Evolutionary conservation across 1,140 invertebrate genomes (phyloP), one percentile per base, ranked within the genome.

Genomic region (Trichomalopsis sarcophagae): DNA sequence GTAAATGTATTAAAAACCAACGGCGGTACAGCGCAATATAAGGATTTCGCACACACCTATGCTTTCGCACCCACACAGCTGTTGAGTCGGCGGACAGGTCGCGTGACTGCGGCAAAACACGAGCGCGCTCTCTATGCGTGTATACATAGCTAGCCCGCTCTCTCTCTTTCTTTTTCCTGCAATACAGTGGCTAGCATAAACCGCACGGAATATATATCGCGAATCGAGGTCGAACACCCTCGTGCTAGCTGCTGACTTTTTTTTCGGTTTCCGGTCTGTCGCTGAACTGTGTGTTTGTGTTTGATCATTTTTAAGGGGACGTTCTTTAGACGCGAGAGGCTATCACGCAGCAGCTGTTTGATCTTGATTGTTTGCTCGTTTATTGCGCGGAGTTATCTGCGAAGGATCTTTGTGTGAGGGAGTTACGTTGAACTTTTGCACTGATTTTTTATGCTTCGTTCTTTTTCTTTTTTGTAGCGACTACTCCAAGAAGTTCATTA

Each of bases 91-190:
- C 17, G 71, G 17, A n/a, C 40, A 82, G 62, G 14, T 84, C 82
- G 82, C 82, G 82, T 84, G 82, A 84, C 82, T 84, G 76, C 75
- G 82, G 74, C 66, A 84, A 79, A 79, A 50, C 66, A 6, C n/a
- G 55, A 62, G 21, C 47, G 30, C 2, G 77, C 30, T 66, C 27
- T 74, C 2, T 30, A 17, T 74, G 27, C 14, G 13, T 75, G 6
- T 36, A 21, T 21, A 27, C 2, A n/a, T 44, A 44, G 0, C 40
- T 44, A 10, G 9, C 36, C 0, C 7, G n/a, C 11, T 83, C 36
- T 30, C 33, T 3, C n/a, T n/a, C 7, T 55, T 6, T 83, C 36
- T 27, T 21, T 4, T 11, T n/a, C 14, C 23, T 73, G 30, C 13
- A 33, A 75, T 33, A 44, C 9, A 44, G 40, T 10, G 21, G 36